Evolutionary conservation across 1,140 invertebrate species (phyloP), one percentile per base, ranked within the genome.

Genomic region (Zaprionus gabonicus): DNA sequence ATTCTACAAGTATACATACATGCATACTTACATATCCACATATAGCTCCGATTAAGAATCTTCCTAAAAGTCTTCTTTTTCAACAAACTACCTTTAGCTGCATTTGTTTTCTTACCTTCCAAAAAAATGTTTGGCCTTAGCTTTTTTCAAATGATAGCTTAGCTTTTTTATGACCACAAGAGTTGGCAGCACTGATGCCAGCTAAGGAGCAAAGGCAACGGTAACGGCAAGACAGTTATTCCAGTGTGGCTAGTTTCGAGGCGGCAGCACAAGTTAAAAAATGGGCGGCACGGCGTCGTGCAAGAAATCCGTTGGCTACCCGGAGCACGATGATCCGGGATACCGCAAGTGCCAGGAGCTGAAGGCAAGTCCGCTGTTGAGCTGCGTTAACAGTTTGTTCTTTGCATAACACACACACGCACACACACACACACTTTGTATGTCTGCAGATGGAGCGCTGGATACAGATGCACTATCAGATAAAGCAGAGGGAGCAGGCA

Each of bases 381-480:
- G 57, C 71, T 68, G 64, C 17, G 70, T 38, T 38, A 0, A 12
- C 7, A 27, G 28, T 13, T 1, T 17, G 3, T 12, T 4, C 6
- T 51, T 51, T 51, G 46, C 46, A 51, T 17, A 56, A 44, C 38
- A 46, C n/a, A 25, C 4, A 44, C 28, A 20, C 0, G 4, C 3
- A 31, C 36, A 15, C 27, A 12, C 12, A 25, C 9, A n/a, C 2
- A 9, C 41, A 46, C n/a, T 15, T 38, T 12, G 3, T 46, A 7
- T 46, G 41, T 46, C n/a, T 46, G 41, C 10, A 96, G 95, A 93
- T 96, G 91, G 95, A 96, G 81, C 92, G 95, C 55, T 96, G 97
- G 93, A 95, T 97, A 77, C 96, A 97, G 84, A 95, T 97, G 94
- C 96, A 96, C 90, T 96, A 96, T 93, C 95, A 96, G 91, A 95